These are phyloP conservation scores for Chromobotia macracanthus DNA, from an alignment of 2,797 vertebrate species.

Conservation along the genomic window DNA sequence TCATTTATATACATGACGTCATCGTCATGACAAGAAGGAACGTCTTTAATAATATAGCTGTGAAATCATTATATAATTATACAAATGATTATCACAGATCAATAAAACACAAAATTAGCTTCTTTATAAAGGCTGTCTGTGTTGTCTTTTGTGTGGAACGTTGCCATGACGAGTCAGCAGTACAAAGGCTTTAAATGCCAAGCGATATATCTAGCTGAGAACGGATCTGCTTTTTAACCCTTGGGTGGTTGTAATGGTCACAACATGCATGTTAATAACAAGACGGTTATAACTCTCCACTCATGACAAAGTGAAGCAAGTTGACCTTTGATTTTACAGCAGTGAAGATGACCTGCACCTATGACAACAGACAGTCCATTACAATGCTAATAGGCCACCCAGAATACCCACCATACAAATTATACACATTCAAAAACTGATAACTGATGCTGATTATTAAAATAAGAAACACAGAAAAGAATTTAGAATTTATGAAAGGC, in stretches of 20 bases:
- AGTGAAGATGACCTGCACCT: conserved; percentile 28
- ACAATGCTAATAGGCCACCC: conserved; percentile 46
- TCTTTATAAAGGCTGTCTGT: conserved; percentile 34
- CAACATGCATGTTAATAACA: conserved; percentile 30
- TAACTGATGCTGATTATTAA: neutral
- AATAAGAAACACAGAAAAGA: neutral
- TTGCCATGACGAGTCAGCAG: conserved; percentile 51
- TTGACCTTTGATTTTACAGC: conserved; percentile 33
- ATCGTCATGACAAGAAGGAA: neutral
- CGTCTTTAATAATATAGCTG: neutral
- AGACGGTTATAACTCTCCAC: conserved; percentile 10
- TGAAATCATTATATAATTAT: neutral
- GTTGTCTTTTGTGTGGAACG: conserved; percentile 58
- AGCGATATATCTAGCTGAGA: conserved; percentile 68
- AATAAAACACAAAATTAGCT: neutral
- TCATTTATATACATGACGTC: neutral
- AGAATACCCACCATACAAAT: conserved; percentile 33
- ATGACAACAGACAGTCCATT: conserved; percentile 12
- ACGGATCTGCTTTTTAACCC: conserved; percentile 51
- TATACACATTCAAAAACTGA: neutral
- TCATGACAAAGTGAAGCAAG: conserved; percentile 6
- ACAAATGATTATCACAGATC: neutral
- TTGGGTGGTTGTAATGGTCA: conserved; percentile 10
- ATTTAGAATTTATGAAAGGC: neutral
- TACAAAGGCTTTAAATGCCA: conserved; percentile 63